Conservation (phyloP, 2,797 vertebrate genomes). For the Cryptoblepharus egeriae region DNA sequence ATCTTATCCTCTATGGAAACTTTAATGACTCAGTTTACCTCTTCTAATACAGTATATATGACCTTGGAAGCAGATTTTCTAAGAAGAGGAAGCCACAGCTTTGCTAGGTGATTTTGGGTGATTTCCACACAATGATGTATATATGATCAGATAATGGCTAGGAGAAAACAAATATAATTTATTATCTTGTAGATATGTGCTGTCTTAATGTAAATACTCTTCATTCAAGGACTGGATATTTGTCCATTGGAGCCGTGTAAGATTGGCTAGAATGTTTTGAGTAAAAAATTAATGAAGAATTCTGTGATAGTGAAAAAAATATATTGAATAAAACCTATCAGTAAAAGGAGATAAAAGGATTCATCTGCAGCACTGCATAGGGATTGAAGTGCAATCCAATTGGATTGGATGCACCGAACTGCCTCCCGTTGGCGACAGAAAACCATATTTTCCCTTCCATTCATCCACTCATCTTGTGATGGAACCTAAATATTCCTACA, state of each 20-base stretch:
- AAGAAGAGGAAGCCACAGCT: not conserved
- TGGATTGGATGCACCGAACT: too few species aligned
- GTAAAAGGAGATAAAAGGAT: too few species aligned
- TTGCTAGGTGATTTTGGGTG: constrained; percentile 6
- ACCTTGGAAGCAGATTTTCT: not conserved
- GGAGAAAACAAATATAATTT: constrained; percentile 4
- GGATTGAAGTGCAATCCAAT: too few species aligned
- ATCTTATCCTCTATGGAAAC: not conserved
- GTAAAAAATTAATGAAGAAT: not conserved
- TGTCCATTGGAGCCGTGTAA: not conserved
- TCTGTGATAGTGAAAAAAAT: not conserved
- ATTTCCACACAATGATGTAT: constrained; percentile 11
- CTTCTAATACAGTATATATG: not conserved
- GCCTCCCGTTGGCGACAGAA: too few species aligned
- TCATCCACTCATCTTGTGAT: too few species aligned
- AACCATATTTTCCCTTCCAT: too few species aligned
- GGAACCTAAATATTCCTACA: too few species aligned
- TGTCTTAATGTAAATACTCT: not conserved
- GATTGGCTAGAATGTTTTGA: not conserved
- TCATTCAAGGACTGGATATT: not conserved
- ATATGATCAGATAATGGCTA: not conserved
- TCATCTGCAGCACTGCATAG: too few species aligned
- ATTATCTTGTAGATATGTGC: not conserved
- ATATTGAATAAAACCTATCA: not conserved
- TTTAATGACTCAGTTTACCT: not conserved